These are phyloP conservation scores for Istiophorus platypterus DNA, from an alignment of 2,113 vertebrate species.

Conservation along the genomic window DNA sequence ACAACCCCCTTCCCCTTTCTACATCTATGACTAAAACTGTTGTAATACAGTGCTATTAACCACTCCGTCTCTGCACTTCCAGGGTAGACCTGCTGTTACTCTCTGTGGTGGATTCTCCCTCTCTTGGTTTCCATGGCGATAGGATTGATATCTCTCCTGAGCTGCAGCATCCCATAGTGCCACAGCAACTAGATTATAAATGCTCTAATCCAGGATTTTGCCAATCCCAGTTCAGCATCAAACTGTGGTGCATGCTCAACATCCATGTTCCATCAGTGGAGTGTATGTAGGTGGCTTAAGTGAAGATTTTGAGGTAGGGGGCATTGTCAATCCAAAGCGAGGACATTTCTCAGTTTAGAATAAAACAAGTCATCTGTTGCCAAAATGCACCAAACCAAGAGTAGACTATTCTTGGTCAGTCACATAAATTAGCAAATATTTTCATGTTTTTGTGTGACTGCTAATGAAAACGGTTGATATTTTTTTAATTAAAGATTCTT, in stretches of 20 bases:
- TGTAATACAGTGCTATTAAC: background rate
- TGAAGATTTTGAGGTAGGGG: conserved; percentile 2
- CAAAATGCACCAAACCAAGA: background rate
- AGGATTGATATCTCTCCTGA: conserved; percentile 47
- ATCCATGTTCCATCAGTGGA: conserved; percentile 36
- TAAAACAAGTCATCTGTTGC: background rate
- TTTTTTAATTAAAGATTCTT: too few relatives aligned
- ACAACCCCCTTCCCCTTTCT: background rate
- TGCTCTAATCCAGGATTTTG: conserved; percentile 79
- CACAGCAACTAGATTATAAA: conserved; percentile 76
- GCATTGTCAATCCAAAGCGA: background rate
- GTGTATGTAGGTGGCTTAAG: background rate
- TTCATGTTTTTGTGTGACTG: too few relatives aligned
- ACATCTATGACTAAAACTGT: background rate
- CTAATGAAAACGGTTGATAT: too few relatives aligned
- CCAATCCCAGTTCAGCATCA: conserved; percentile 72
- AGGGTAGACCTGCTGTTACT: background rate
- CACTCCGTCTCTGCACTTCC: background rate
- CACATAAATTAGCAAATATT: background rate
- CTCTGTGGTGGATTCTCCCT: conserved; percentile 26
- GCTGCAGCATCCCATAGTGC: conserved; percentile 50
- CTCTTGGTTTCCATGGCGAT: conserved; percentile 59
- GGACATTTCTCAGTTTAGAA: background rate
- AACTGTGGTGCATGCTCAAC: conserved; percentile 35
- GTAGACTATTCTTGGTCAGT: background rate